Evolutionary conservation across 2,113 vertebrate species (phyloP), one percentile per base, ranked within the genome.

Genomic region (Chauna torquata): DNA sequence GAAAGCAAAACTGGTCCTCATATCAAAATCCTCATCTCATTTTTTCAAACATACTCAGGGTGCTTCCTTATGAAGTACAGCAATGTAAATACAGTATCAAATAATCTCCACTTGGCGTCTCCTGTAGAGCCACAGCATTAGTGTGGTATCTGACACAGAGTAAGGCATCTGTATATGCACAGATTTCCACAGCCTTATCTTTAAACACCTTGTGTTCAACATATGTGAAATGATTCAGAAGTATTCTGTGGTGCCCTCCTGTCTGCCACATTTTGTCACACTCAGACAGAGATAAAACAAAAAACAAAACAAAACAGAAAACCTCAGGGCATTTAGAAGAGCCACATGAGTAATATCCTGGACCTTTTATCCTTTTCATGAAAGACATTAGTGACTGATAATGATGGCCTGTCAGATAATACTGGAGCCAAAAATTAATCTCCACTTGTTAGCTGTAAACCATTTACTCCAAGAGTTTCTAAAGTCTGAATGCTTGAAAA

Each of bases 261-360:
- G 81, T 97, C 95, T 96, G 88, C 86, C 59, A 38, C 94, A 78
- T 93, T 94, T 82, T 96, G 82, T 95, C 92, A 82, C 92, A 93
- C 81, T 96, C 96, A 96, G 88, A 86, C 32, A 89, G 49, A 96
- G 96, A 97, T 97, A 96, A 96, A 96, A 96, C 47, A 75, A 88
- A 96, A 96, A 87, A 0, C 83, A 94, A 95, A 87, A 5, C 69
- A 94, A 94, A 91, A 1, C 65, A 86, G 61, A 91, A 96, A 91
- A 96, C 89, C 89, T 84, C 32, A 44, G 80, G 52, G 25, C 88
- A 87, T 91, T 97, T 88, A 93, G 92, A 96, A 91, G 91, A 97
- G 59, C 57, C 95, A 90, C 59, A 50, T 87, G 96, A 90, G 59
- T 86, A 82, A 96, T 96, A 94, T 91, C 84, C 57, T 45, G 78